Percentiles rank a stretch among this genome's conserved stretches.
Conservation (phyloP, 2,888 invertebrate genomes). For the Augochlorella aurata region DNA sequence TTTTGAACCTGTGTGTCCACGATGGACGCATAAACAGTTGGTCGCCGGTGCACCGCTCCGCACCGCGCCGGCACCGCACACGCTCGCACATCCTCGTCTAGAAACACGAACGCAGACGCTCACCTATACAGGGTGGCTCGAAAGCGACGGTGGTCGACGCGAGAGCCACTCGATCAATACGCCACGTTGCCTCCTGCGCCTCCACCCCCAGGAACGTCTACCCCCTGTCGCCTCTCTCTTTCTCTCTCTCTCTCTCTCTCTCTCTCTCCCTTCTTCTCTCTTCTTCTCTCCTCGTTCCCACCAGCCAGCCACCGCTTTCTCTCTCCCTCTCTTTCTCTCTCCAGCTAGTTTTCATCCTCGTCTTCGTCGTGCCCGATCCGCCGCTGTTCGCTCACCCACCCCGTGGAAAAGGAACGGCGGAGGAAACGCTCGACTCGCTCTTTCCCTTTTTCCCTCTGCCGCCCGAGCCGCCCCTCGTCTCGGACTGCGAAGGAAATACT, state of each 20-base stretch:
- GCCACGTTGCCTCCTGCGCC: constrained; percentile 80
- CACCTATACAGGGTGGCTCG: constrained; percentile 73
- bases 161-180: constrained; percentile 82
- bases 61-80: constrained; percentile 22
- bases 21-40: constrained; percentile 33
- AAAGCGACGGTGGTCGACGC: constrained; percentile 72
- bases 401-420: constrained; percentile 62
- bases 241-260: constrained; percentile 26
- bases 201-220: constrained; percentile 69
- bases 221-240: constrained; percentile 27
- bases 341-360: background rate
- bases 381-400: constrained; percentile 57
- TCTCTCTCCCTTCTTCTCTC: constrained; percentile 14
- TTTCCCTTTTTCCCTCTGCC: background rate
- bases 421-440: constrained; percentile 55
- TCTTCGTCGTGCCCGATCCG: constrained; percentile 54
- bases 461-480: constrained; percentile 6
- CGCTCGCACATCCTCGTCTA: constrained; percentile 47
- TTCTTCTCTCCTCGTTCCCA: constrained; percentile 30
- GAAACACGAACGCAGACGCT: constrained; percentile 59
- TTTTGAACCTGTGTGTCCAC: constrained; percentile 21
- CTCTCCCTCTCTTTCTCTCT: constrained; percentile 6
- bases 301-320: constrained; percentile 37
- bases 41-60: background rate
- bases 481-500: constrained; percentile 63